Evolutionary conservation across 2,797 vertebrate genomes (phyloP).

Genomic region (Forpus xanthops): DNA sequence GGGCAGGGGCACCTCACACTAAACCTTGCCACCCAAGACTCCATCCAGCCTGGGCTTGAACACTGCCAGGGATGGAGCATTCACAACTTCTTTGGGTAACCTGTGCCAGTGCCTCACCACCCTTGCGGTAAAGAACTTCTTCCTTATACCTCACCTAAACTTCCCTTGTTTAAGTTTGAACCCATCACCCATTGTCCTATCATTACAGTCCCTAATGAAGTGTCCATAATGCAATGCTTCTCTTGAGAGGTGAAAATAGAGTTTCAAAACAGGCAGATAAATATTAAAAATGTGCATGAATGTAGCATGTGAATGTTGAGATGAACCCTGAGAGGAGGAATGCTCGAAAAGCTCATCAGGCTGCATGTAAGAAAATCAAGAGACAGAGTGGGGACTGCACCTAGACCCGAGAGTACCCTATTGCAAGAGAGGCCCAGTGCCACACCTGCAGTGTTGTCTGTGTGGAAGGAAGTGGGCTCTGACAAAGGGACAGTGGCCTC

Average conservation of each 20-base stretch:
- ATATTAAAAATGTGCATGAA: background rate
- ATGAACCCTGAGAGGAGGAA: background rate
- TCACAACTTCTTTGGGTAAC: no score
- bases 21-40: no score
- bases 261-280: background rate
- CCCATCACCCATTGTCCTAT: background rate
- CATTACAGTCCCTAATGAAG: background rate
- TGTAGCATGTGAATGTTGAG: background rate
- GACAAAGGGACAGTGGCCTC: background rate
- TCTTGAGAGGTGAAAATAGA: background rate
- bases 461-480: background rate
- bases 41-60: background rate
- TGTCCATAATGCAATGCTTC: background rate
- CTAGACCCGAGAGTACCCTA: no score
- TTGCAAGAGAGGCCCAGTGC: rapidly evolving
- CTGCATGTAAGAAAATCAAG: rapidly evolving
- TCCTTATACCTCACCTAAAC: background rate
- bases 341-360: background rate
- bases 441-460: background rate
- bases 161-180: background rate
- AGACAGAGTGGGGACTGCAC: rapidly evolving
- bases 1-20: background rate
- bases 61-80: background rate
- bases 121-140: no score
- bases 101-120: no score